Percentiles rank a stretch among this genome's conserved stretches.
These are phyloP conservation scores for Siphlonurus alternatus DNA, from an alignment of 2,888 invertebrate genomes.

Conservation along the genomic window DNA sequence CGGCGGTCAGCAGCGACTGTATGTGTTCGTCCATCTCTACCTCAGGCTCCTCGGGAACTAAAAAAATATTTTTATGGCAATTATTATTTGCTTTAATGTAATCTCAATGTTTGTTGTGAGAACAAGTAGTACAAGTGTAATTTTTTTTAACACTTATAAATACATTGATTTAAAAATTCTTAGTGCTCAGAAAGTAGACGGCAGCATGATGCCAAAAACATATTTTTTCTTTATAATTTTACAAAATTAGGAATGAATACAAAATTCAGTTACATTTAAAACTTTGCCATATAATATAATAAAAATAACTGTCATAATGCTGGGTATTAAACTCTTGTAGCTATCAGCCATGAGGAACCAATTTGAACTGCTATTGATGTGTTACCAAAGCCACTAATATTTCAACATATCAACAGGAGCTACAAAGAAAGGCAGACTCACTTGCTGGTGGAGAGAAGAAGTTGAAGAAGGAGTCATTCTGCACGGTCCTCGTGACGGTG, in stretches of 20 bases:
- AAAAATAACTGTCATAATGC: not conserved
- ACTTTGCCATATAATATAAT: not conserved
- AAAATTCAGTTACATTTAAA: too few relatives aligned
- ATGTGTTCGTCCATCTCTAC: conserved; percentile 78
- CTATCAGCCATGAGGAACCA: not conserved
- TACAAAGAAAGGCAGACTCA: too few relatives aligned
- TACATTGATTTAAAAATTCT: not conserved
- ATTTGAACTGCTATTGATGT: not conserved
- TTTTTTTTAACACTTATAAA: not conserved
- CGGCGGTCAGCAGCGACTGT: conserved; percentile 71
- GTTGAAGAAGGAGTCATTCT: conserved; percentile 97
- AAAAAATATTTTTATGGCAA: conserved; percentile 8
- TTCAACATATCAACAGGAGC: too few relatives aligned
- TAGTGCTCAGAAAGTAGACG: too few relatives aligned
- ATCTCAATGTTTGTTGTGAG: not conserved
- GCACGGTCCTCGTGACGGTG: conserved; percentile 88
- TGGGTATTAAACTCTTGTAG: not conserved
- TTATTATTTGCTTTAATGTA: not conserved
- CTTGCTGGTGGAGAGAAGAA: conserved; percentile 83
- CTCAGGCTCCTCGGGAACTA: conserved; percentile 66
- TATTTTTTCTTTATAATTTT: not conserved
- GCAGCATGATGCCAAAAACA: not conserved
- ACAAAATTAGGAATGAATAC: too few relatives aligned
- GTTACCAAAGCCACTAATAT: too few relatives aligned
- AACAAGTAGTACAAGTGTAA: too few relatives aligned